These are phyloP conservation scores for Daubentonia madagascariensis DNA, from an alignment of 2,113 vertebrate species.

Conservation along the genomic window DNA sequence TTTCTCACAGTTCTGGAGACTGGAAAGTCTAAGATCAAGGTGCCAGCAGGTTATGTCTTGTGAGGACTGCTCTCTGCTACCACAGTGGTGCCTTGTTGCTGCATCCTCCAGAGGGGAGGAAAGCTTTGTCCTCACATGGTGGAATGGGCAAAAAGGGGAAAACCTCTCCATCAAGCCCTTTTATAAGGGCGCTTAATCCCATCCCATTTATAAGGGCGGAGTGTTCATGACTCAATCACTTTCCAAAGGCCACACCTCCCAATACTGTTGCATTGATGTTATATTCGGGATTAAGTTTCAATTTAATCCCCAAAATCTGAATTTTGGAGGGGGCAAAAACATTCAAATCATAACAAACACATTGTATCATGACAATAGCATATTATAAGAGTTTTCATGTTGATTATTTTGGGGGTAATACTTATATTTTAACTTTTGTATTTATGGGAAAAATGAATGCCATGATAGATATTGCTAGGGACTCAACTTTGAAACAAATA, in stretches of 20 bases:
- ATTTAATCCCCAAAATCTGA: not conserved
- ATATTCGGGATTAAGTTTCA: not conserved
- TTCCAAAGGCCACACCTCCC: not conserved
- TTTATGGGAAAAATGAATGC: not conserved
- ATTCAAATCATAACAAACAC: not conserved
- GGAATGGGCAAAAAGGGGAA: not conserved
- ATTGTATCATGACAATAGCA: not conserved
- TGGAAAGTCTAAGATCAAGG: not conserved
- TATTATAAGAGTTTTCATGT: not conserved
- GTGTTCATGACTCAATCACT: not conserved
- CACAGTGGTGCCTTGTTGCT: no score
- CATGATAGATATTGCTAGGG: not conserved
- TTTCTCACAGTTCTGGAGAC: not conserved
- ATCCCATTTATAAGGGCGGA: not conserved
- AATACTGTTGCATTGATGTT: not conserved
- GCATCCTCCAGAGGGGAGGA: not conserved
- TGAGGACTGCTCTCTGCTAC: not conserved
- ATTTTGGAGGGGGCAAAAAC: not conserved
- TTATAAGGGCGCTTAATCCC: not conserved
- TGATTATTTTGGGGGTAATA: not conserved
- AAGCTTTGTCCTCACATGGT: no score
- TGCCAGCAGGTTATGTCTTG: not conserved
- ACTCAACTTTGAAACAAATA: not conserved
- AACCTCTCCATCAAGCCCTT: not conserved
- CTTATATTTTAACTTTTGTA: not conserved